A percentile compares a stretch with the other conserved stretches of the same genome.
phyloP scores from a whole-genome alignment of 2,113 vertebrate species.

The Hyperopisus bebe region DNA sequence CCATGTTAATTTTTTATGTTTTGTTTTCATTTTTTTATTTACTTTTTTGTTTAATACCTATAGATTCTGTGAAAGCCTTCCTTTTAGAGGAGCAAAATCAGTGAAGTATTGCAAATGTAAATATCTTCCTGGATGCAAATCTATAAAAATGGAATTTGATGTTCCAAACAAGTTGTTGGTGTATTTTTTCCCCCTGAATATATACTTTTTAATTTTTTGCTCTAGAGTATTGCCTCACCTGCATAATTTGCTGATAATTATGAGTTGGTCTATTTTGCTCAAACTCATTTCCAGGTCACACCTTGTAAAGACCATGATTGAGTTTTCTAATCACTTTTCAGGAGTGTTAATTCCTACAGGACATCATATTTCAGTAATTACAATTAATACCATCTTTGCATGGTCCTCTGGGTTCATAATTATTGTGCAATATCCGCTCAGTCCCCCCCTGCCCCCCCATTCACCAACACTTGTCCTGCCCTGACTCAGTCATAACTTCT shows the following conservation, averaged over 20 bases:
- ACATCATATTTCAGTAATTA: slow-evolving; percentile 18
- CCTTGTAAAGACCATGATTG: background rate
- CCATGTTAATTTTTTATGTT: background rate
- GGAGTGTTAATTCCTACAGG: slow-evolving; percentile 5
- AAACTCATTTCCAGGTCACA: slow-evolving; percentile 4
- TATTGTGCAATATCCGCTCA: background rate
- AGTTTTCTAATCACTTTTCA: slow-evolving; percentile 9
- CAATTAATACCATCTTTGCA: slow-evolving; percentile 1
- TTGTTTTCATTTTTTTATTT: background rate
- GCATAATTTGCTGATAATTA: slow-evolving; percentile 8
- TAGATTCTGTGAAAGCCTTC: background rate
- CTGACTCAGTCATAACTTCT: background rate
- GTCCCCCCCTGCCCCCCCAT: background rate
- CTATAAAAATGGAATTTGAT: background rate
- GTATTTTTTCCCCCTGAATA: background rate
- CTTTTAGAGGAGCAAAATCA: background rate
- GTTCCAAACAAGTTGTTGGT: background rate
- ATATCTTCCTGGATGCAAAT: background rate
- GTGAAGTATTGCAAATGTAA: background rate
- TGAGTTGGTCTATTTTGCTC: slow-evolving; percentile 6
- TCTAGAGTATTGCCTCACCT: background rate
- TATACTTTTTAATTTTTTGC: background rate
- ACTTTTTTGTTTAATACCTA: background rate
- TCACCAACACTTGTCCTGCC: background rate
- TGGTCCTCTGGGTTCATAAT: slow-evolving; percentile 5